These are phyloP conservation scores for Hybos culiciformis DNA, from an alignment of 2,888 invertebrate genomes.

Conservation along the genomic window DNA sequence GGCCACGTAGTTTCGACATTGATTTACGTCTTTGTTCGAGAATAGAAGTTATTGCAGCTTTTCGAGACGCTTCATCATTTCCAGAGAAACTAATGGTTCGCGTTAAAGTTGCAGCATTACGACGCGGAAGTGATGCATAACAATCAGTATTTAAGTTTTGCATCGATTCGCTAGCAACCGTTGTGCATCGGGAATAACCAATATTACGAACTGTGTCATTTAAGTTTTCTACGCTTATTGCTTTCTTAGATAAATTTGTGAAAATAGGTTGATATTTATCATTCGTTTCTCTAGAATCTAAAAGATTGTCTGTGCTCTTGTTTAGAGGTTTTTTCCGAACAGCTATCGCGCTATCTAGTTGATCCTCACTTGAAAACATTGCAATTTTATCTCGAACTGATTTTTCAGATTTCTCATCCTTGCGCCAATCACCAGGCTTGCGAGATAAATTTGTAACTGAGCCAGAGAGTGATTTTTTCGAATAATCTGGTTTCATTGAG, in stretches of 20 bases:
- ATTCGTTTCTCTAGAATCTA: constrained; percentile 19
- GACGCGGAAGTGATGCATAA: constrained; percentile 23
- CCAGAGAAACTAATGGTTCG: constrained; percentile 37
- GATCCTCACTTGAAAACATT: constrained; percentile 55
- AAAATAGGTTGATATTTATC: constrained; percentile 11
- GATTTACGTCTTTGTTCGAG: constrained; percentile 70
- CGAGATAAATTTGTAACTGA: constrained; percentile 28
- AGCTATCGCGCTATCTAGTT: constrained; percentile 11
- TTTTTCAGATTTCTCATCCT: constrained; percentile 65
- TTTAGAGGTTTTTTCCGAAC: constrained; percentile 26
- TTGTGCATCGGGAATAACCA: constrained; percentile 18
- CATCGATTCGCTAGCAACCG: constrained; percentile 24
- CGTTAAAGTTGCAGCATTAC: constrained; percentile 17
- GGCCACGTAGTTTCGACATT: constrained; percentile 71
- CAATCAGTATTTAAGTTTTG: constrained; percentile 26
- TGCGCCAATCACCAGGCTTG: constrained; percentile 40
- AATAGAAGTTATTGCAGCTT: constrained; percentile 56
- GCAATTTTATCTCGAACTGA: constrained; percentile 78
- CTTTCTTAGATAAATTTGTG: constrained; percentile 39
- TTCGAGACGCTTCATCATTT: constrained; percentile 37
- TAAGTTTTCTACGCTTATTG: constrained; percentile 42
- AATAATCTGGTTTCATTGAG: too few relatives aligned
- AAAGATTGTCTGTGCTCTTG: constrained; percentile 33
- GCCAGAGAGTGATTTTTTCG: too few relatives aligned
- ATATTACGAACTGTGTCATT: constrained; percentile 25